Evolutionary conservation across 2,888 invertebrate genomes (phyloP), one percentile per base, ranked within the genome.

Genomic region (Torymus tubicola): DNA sequence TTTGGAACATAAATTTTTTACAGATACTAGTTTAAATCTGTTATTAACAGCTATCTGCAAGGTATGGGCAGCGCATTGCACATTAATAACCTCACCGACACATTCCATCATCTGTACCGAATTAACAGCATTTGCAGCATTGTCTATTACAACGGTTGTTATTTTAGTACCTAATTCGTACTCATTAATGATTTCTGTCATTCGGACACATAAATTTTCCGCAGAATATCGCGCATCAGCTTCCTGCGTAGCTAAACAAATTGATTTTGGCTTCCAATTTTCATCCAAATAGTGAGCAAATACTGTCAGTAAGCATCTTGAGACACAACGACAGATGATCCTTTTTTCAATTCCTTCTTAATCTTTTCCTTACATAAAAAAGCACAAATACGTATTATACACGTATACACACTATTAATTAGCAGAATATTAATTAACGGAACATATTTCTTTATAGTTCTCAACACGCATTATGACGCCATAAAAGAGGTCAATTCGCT

Each of bases 111-210:
- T 16, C 14, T 31, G 13, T 14, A 63, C 63, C 2, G 4, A 63
- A 63, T 63, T 63, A 13, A 63, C 63, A 63, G 63, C 63, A 31
- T 63, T 63, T 63, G 24, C 24, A 16, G 63, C 63, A 31, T 63
- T 63, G 14, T 63, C 63, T 11, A 31, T 63, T 2, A 63, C 63
- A 14, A 63, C 31, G 12, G 63, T 63, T 2, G 13, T 31, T 2
- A 63, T 8, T 24, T 24, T 63, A 31, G 11, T 16, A 4, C 16
- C 1, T 63, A 58, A 58, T n/a, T n/a, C 58, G n/a, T 13, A 58
- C 8, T 58, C 11, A 58, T 58, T 58, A 58, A 58, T 58, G 4
- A 58, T 58, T 58, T 58, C 58, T 11, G 58, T n/a, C 11, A 58
- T 58, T 58, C 58, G 11, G 10, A n/a, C 11, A 58, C 13, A 10